These are phyloP conservation scores for Lepus americanus DNA, from an alignment of 2,113 vertebrate genomes.

Conservation along the genomic window DNA sequence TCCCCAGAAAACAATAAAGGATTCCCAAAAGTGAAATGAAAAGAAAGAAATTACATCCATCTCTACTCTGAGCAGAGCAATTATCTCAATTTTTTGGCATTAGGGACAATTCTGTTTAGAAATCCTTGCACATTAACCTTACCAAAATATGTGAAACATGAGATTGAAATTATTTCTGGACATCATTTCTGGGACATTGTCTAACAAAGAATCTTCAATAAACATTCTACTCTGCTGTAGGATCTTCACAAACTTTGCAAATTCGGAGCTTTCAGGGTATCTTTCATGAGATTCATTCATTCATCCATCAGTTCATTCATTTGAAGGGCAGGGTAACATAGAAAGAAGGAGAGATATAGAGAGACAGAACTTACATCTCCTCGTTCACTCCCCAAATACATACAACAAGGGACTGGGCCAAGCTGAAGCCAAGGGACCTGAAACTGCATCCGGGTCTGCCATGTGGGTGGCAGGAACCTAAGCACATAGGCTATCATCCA, in stretches of 20 bases:
- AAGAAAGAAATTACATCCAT: background rate
- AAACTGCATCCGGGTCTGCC: too few species aligned
- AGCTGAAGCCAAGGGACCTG: too few species aligned
- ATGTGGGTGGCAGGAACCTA: too few species aligned
- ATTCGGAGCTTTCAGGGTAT: background rate
- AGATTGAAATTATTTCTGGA: background rate
- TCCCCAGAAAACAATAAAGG: background rate
- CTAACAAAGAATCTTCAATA: background rate
- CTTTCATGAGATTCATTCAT: too few species aligned
- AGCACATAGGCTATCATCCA: too few species aligned
- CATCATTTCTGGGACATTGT: background rate
- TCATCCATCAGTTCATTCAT: too few species aligned
- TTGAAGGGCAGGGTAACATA: too few species aligned
- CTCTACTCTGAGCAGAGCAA: background rate
- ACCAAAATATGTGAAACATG: background rate
- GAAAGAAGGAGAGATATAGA: too few species aligned
- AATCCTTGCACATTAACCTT: background rate
- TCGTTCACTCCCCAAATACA: too few species aligned
- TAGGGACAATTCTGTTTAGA: background rate
- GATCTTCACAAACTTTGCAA: background rate
- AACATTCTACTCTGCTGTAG: background rate
- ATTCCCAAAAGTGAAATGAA: conserved; percentile 17
- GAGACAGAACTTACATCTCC: too few species aligned
- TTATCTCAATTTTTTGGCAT: conserved; percentile 1
- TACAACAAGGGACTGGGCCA: too few species aligned